Base-by-base conservation (phyloP, 2,888 invertebrate genomes). In the Aethes cnicana region DNA sequence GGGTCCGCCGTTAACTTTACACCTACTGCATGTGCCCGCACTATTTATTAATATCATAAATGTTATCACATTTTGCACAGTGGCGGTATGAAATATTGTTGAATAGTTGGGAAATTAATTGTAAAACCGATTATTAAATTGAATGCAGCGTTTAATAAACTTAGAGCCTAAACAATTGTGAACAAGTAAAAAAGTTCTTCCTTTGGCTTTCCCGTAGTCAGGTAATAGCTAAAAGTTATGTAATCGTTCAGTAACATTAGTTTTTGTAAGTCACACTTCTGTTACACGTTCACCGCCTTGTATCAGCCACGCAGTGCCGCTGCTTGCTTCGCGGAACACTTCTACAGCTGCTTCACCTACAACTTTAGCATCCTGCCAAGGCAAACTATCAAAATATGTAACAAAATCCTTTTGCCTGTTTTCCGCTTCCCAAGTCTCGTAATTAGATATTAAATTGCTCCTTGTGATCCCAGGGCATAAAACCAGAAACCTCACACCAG, bases 401-500 rank as follows among this genome's bases (percentile, higher is more conserved):
- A 28, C 3, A 2, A 59, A 60, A 8, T 55, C 60, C n/a, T 49
- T 35, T 11, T 14, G 28, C 25, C 43, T 54, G 0, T 18, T 1
- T 4, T 43, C 36, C 4, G 23, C 9, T 4, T 49, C 18, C n/a
- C 28, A 30, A 12, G 20, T 54, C 1, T 42, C 18, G n/a, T 35
- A 43, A 17, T 37, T 16, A 4, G 21, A 21, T 1, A 57, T 59
- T 53, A 88, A 44, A 6, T 60, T 61, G 0, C 87, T 89, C 23
- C 77, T 68, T 0, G 91, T 90, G 23, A 83, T 74, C 7, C 90
- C 90, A 1, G 91, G 90, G 56, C 91, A 91, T 28, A 91, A 63
- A 0, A 77, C 81, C 26, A 90, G 64, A 16, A 90, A 78, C 43
- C 86, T 77, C 0, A 91, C 88, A 1, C 86, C 84, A 2, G 80